Conservation (phyloP, 2,888 invertebrate genomes). For the Euplagia quadripunctaria region DNA sequence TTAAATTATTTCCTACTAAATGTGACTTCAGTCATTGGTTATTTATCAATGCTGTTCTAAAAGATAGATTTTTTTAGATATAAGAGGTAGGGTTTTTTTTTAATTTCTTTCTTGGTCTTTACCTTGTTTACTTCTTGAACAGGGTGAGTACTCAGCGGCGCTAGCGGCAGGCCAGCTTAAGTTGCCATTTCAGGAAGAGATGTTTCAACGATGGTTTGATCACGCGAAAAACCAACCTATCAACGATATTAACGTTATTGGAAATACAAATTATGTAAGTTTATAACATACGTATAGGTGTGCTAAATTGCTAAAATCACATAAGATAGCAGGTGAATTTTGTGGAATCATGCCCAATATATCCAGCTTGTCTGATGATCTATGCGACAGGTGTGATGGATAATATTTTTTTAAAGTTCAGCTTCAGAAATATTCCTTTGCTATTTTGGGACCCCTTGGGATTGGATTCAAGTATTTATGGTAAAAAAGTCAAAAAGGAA, state of each 20-base stretch:
- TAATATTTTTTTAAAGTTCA: neutral
- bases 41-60: neutral
- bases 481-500: neutral
- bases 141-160: slow-evolving; percentile 85
- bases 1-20: neutral
- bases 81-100: neutral
- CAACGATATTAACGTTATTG: slow-evolving; percentile 76
- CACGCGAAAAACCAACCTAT: slow-evolving; percentile 75
- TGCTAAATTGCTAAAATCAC: too few species aligned
- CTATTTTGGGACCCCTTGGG: too few species aligned
- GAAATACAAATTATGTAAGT: slow-evolving; percentile 67
- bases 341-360: neutral
- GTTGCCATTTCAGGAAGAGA: slow-evolving; percentile 89
- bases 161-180: slow-evolving; percentile 86
- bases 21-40: neutral
- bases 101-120: neutral
- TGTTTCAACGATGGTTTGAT: slow-evolving; percentile 88
- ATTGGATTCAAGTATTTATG: neutral
- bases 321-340: neutral
- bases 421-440: too few species aligned
- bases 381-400: neutral
- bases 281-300: neutral
- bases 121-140: neutral
- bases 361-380: neutral
- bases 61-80: neutral